These are phyloP conservation scores for Labeo rohita DNA, from an alignment of 2,113 vertebrate species.

Conservation along the genomic window DNA sequence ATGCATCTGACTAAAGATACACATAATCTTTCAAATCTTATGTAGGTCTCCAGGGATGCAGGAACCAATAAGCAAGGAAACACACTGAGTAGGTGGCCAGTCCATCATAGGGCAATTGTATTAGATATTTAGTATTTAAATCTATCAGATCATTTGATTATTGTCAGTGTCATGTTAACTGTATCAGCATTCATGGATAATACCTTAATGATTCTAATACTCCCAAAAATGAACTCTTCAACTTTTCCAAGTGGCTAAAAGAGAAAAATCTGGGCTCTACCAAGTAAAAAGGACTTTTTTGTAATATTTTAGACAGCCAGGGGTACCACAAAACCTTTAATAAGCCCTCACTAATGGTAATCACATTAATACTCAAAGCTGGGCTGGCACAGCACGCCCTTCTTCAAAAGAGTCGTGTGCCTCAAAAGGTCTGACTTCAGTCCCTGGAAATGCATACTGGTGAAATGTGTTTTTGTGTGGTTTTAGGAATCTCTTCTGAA, in stretches of 20 bases:
- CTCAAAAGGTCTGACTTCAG: not conserved
- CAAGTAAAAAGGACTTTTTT: not conserved
- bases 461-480: not conserved
- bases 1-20: too few relatives aligned
- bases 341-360: constrained; percentile 50
- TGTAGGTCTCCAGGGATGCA: too few relatives aligned
- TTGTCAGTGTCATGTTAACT: not conserved
- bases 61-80: too few relatives aligned
- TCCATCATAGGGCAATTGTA: not conserved
- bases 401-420: not conserved
- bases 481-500: not conserved
- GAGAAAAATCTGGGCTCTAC: not conserved
- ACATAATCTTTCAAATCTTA: too few relatives aligned
- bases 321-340: not conserved
- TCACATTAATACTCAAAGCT: constrained; percentile 51
- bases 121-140: not conserved
- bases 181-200: not conserved
- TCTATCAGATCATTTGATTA: not conserved
- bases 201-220: not conserved
- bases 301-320: not conserved
- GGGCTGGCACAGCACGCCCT: not conserved
- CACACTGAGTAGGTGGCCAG: too few relatives aligned
- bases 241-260: not conserved
- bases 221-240: not conserved
- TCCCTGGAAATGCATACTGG: not conserved